A percentile compares a stretch with the other conserved stretches of the same genome.
These are phyloP conservation scores for Craterocephalus amniculus DNA, from an alignment of 2,797 vertebrate species.

Conservation along the genomic window DNA sequence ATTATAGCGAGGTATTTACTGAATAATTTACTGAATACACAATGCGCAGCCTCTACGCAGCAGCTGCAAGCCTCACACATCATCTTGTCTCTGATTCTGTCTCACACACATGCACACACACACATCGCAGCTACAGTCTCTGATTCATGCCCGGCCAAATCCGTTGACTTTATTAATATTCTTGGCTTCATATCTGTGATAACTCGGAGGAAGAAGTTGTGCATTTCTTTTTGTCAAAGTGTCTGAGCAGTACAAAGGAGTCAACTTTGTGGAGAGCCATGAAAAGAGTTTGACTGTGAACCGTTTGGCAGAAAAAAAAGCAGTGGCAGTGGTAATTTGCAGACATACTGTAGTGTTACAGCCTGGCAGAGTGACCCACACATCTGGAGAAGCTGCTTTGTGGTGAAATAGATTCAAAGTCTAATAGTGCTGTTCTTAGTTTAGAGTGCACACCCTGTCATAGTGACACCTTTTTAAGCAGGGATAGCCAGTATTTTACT, in stretches of 20 bases:
- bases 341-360: constrained; percentile 48
- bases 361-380: constrained; percentile 65
- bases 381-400: constrained; percentile 77
- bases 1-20: constrained; percentile 85
- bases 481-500: constrained; percentile 55
- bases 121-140: constrained; percentile 36
- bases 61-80: constrained; percentile 79
- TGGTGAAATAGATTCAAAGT: constrained; percentile 59
- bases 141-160: constrained; percentile 80
- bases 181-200: constrained; percentile 74
- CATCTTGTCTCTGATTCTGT: constrained; percentile 66
- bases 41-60: constrained; percentile 72
- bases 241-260: constrained; percentile 51
- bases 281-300: constrained; percentile 46
- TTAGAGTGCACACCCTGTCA: constrained; percentile 66
- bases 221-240: constrained; percentile 64
- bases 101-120: constrained; percentile 32
- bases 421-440: constrained; percentile 67
- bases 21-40: constrained; percentile 86
- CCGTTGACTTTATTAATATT: constrained; percentile 75
- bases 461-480: constrained; percentile 74
- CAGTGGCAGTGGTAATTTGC: constrained; percentile 60
- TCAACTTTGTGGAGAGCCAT: constrained; percentile 50
- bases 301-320: constrained; percentile 60
- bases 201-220: constrained; percentile 60